Conservation (phyloP, 2,797 vertebrate species). For the Channallabes apus region DNA sequence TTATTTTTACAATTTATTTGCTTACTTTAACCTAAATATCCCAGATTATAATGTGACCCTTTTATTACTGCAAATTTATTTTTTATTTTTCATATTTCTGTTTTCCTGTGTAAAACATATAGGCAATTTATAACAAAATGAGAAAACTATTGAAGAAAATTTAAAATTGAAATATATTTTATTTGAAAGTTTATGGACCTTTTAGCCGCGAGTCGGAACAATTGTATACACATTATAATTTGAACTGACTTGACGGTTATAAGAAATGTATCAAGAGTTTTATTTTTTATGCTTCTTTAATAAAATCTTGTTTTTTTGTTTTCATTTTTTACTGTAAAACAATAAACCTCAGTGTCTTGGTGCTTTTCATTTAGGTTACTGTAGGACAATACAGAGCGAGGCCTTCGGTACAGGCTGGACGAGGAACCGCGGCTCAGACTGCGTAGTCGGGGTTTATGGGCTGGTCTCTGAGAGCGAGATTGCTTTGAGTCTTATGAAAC, state of each 20-base stretch:
- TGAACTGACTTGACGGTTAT: constrained; percentile 93
- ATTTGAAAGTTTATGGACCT: constrained; percentile 99
- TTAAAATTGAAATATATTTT: constrained; percentile 99
- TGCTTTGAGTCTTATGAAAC: constrained; percentile 11
- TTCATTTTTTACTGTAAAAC: constrained; percentile 84
- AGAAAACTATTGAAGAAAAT: constrained; percentile 95
- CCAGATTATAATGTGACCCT: constrained; percentile 85
- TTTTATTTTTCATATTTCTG: constrained; percentile 79
- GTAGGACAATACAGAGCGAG: not conserved
- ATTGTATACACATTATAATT: constrained; percentile 89
- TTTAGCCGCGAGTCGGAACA: constrained; percentile 91
- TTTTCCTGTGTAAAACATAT: constrained; percentile 91
- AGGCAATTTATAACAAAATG: constrained; percentile 96
- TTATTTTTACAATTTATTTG: constrained; percentile 88
- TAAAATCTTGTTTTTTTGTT: constrained; percentile 81
- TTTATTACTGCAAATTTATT: constrained; percentile 81
- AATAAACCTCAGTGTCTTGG: constrained; percentile 55
- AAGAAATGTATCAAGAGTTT: constrained; percentile 99
- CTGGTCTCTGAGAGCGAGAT: not conserved
- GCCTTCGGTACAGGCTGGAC: not conserved
- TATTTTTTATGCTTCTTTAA: constrained; percentile 96
- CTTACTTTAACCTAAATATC: constrained; percentile 76
- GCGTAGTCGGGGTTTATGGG: not conserved
- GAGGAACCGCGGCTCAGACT: not conserved
- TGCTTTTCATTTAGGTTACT: constrained; percentile 57